These are phyloP conservation scores for Macaria liturata DNA, from an alignment of 2,888 invertebrate genomes.

Conservation along the genomic window DNA sequence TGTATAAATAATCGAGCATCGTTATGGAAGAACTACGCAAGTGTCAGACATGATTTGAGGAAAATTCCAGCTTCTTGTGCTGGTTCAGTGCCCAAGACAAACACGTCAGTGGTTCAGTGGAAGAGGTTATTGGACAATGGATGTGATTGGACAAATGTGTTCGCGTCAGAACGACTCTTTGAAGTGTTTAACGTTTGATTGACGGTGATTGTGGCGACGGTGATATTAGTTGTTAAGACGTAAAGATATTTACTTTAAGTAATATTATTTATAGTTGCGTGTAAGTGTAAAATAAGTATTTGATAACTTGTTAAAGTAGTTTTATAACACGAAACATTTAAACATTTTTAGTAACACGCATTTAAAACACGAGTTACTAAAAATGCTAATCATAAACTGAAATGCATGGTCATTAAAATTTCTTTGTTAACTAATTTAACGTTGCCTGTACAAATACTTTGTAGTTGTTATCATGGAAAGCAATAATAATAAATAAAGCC, in stretches of 20 bases:
- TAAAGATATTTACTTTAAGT: conserved; percentile 5
- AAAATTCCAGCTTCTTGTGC: neutral
- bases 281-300: neutral
- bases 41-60: conserved; percentile 38
- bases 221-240: conserved; percentile 19
- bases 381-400: too few species aligned
- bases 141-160: conserved; percentile 11
- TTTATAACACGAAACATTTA: too few species aligned
- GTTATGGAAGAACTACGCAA: conserved; percentile 58
- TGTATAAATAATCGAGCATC: conserved; percentile 68
- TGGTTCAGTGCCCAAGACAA: conserved; percentile 25
- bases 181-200: conserved; percentile 11
- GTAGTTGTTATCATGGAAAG: conserved; percentile 1
- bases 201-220: conserved; percentile 8
- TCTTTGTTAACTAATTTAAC: too few species aligned
- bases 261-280: conserved; percentile 3
- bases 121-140: conserved; percentile 15
- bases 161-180: conserved; percentile 3
- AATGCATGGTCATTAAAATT: too few species aligned
- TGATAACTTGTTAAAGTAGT: neutral
- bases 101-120: conserved; percentile 44
- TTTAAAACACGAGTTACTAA: neutral
- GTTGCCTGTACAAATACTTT: neutral
- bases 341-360: too few species aligned
- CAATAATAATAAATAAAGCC: conserved; percentile 13